Conservation (phyloP, 2,113 vertebrate species). For the Tretioscincus oriximinensis region DNA sequence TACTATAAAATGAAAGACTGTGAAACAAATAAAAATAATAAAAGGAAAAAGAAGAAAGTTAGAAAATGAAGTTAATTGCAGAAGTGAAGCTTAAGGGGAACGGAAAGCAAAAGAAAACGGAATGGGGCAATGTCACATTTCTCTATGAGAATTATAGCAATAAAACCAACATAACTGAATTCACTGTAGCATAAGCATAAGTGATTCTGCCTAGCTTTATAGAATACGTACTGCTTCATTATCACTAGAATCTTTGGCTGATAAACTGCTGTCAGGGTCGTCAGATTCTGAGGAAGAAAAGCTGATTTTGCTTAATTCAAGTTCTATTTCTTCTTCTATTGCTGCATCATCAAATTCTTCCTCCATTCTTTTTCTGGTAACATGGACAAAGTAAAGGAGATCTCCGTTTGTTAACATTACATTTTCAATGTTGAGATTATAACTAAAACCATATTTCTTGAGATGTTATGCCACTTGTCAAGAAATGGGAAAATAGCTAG, state of each 20-base stretch:
- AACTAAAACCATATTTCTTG: not conserved
- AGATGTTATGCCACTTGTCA: not conserved
- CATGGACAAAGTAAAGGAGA: not conserved
- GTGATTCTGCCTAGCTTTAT: not conserved
- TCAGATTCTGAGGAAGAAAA: conserved; percentile 66
- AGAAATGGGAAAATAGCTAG: not conserved
- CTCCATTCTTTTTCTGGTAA: conserved; percentile 43
- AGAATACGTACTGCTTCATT: conserved; percentile 66
- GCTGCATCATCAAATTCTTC: conserved; percentile 35
- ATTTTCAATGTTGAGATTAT: not conserved
- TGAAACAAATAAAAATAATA: not conserved
- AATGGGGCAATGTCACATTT: not conserved
- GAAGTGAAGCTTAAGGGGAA: not conserved
- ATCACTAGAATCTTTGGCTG: conserved; percentile 57
- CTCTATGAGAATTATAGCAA: not conserved
- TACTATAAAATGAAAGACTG: too few species aligned
- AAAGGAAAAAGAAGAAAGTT: not conserved
- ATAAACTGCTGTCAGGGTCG: conserved; percentile 53
- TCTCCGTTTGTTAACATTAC: not conserved
- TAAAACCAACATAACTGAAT: not conserved
- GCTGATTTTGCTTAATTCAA: conserved; percentile 69
- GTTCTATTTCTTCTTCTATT: conserved; percentile 68
- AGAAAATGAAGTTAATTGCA: too few species aligned
- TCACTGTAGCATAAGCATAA: not conserved
- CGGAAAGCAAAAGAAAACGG: not conserved